These are phyloP conservation scores for Mallotus villosus DNA, from an alignment of 2,797 vertebrate species.

Conservation along the genomic window DNA sequence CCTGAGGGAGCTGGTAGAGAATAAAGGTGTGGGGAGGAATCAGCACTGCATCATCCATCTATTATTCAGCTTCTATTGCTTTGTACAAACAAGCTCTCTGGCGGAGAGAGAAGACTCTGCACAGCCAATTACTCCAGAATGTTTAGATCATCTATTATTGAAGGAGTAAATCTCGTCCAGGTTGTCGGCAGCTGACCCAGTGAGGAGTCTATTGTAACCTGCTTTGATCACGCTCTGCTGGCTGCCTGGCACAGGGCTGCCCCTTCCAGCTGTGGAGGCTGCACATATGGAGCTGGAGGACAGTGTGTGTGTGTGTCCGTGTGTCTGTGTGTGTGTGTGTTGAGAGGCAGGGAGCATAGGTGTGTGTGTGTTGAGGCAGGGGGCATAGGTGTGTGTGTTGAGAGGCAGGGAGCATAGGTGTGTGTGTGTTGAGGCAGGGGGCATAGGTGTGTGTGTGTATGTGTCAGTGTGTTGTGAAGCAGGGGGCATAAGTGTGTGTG, in stretches of 20 bases:
- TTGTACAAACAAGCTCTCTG: constrained; percentile 82
- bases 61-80: constrained; percentile 86
- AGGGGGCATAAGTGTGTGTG: neutral
- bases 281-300: neutral
- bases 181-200: constrained; percentile 79
- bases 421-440: constrained; percentile 4
- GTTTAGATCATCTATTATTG: constrained; percentile 89
- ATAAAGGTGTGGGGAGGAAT: neutral
- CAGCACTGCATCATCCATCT: constrained; percentile 73
- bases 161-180: constrained; percentile 83
- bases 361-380: neutral
- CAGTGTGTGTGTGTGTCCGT: neutral
- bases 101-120: constrained; percentile 68
- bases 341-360: neutral
- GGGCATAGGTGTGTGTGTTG: neutral
- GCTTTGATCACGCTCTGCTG: constrained; percentile 79
- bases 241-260: constrained; percentile 53
- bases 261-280: constrained; percentile 65
- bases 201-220: constrained; percentile 71
- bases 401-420: neutral
- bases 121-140: constrained; percentile 86
- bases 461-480: neutral
- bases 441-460: constrained; percentile 1
- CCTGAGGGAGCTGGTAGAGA: constrained; percentile 41
- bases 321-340: constrained; percentile 5